These are phyloP conservation scores for Oxyscelio sp. DNA, from an alignment of 2,888 invertebrate species.

Conservation along the genomic window DNA sequence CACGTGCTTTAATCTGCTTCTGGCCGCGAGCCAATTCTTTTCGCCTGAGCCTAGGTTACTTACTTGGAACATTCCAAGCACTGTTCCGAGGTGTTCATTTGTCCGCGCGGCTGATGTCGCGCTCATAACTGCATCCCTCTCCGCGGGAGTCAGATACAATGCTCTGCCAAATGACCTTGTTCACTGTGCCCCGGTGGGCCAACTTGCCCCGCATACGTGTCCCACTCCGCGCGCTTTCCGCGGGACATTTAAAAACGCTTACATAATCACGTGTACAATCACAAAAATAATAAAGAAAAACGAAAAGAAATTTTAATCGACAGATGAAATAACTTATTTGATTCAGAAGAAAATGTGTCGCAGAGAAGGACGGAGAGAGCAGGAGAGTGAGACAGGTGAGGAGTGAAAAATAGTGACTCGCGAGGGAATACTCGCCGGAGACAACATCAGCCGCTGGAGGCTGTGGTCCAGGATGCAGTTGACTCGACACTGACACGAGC, in stretches of 20 bases:
- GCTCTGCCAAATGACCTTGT: too few species aligned
- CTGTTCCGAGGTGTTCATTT: slow-evolving; percentile 87
- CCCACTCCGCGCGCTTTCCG: slow-evolving; percentile 63
- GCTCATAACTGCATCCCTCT: slow-evolving; percentile 78
- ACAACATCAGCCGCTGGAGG: slow-evolving; percentile 64
- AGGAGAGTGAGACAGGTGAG: slow-evolving; percentile 9
- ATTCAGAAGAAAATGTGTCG: not conserved
- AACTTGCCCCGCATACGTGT: slow-evolving; percentile 58
- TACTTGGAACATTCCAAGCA: slow-evolving; percentile 87
- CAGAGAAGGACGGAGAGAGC: not conserved
- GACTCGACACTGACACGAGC: slow-evolving; percentile 84
- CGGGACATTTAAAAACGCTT: slow-evolving; percentile 70
- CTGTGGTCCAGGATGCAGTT: slow-evolving; percentile 86
- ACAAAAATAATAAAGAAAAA: not conserved
- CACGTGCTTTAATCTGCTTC: slow-evolving; percentile 62
- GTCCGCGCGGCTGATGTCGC: slow-evolving; percentile 83
- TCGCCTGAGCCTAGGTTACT: slow-evolving; percentile 75
- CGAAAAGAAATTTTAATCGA: not conserved
- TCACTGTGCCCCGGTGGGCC: slow-evolving; percentile 65
- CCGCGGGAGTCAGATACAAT: too few species aligned
- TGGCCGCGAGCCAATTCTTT: slow-evolving; percentile 59
- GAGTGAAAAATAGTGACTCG: slow-evolving; percentile 25
- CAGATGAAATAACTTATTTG: not conserved
- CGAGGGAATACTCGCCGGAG: slow-evolving; percentile 29
- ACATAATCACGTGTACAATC: slow-evolving; percentile 21